Evolutionary conservation across 30 jellyfish, hydroid and myxozoan genomes (phyloP).

Genomic region (Sanderia malayensis): DNA sequence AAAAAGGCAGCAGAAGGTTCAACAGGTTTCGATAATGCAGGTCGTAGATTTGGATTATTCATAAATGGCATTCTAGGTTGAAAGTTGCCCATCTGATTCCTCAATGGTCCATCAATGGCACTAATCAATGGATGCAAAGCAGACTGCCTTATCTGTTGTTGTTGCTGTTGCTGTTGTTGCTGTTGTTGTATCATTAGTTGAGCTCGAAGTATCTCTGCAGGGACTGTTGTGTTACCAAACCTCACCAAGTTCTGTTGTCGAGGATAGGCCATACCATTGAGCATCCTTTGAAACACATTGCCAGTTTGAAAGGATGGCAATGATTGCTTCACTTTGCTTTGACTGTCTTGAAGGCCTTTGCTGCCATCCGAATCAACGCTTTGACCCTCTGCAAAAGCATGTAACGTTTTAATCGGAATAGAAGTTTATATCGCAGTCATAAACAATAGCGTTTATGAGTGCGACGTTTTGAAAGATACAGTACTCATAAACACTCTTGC

Average conservation of each 20-base stretch:
- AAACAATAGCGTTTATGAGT: too few species aligned
- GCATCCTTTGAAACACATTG: background rate
- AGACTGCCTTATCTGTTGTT: slow-evolving; percentile 28
- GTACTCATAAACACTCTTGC: too few species aligned
- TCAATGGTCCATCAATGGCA: slow-evolving; percentile 15
- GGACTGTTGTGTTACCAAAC: slow-evolving; percentile 22
- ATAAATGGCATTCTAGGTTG: slow-evolving; percentile 25
- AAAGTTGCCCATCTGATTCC: background rate
- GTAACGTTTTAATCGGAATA: too few species aligned
- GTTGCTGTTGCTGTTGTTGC: slow-evolving; percentile 13
- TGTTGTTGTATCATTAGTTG: slow-evolving; percentile 32
- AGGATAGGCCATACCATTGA: slow-evolving; percentile 17
- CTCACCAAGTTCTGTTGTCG: slow-evolving; percentile 39
- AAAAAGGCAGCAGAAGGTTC: background rate
- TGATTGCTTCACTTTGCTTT: background rate
- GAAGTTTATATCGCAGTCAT: too few species aligned
- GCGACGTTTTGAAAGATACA: too few species aligned
- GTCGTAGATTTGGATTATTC: slow-evolving; percentile 12
- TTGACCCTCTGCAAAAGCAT: too few species aligned
- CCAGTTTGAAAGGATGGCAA: background rate
- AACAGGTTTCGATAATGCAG: background rate
- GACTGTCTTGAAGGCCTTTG: background rate
- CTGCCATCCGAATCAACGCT: background rate
- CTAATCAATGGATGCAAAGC: slow-evolving; percentile 38
- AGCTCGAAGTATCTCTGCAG: slow-evolving; percentile 20